Base-by-base conservation (phyloP, 2,888 invertebrate species). In the Thymelicus sylvestris region DNA sequence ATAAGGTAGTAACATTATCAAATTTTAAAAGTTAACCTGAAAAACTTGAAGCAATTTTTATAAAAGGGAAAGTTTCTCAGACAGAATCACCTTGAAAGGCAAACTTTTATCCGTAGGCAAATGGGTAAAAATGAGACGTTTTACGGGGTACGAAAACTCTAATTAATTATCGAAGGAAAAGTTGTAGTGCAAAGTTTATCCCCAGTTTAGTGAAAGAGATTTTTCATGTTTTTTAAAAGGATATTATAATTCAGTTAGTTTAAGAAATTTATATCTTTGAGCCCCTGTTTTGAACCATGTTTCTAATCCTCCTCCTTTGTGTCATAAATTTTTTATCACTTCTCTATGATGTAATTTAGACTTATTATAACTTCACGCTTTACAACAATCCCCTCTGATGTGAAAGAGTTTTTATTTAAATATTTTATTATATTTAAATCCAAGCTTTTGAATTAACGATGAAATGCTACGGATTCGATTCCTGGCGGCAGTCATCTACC, bases 71-170 rank as follows among this genome's bases (percentile, higher is more conserved):
- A 69, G 68, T 64, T 69, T 64, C 7, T 3, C 24, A 55, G 60
- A 50, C 52, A 55, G 48, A 70, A 70, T 59, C 69, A 70, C 64
- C 64, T 70, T 60, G 60, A 60, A 70, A 70, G 50, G 64, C 8
- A n/a, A 62, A 63, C 15, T 60, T 65, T 31, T 39, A 47, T 65
- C 64, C 55, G 50, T 50, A 44, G 59, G 64, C 55, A 31, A 70
- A 65, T 65, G 70, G 41, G 60, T 70, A 70, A 70, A 70, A 65
- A 70, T 70, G 65, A 60, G 70, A 70, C 65, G 41, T 64, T 70
- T 70, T 65, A 70, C 70, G 65, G 65, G 70, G 48, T 60, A 60
- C 50, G 70, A 70, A 70, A 65, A 65, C 50, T 65, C 24, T 70
- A 64, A 70, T 70, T 70, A 70, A 70, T 65, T 70, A 65, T n/a